These are phyloP conservation scores for Melanaphis sacchari DNA, from an alignment of 1,140 invertebrate species.

Conservation along the genomic window DNA sequence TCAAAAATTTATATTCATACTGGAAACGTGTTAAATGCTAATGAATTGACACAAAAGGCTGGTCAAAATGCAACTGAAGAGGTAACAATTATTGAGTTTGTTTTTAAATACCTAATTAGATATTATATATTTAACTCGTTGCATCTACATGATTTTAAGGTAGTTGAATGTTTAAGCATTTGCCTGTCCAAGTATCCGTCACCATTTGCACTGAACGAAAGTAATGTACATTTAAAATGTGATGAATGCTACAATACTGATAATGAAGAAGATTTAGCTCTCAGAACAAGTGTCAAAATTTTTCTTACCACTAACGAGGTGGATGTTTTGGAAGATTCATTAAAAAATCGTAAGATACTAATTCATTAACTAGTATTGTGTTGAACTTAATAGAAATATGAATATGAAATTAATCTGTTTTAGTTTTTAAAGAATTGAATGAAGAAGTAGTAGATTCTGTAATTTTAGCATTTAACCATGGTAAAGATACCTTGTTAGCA, in stretches of 20 bases:
- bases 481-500: slow-evolving; percentile 64
- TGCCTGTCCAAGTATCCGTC: slow-evolving; percentile 30
- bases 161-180: slow-evolving; percentile 57
- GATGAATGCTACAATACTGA: slow-evolving; percentile 40
- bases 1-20: slow-evolving; percentile 72
- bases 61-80: slow-evolving; percentile 83
- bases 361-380: not conserved
- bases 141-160: slow-evolving; percentile 29
- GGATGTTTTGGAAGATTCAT: slow-evolving; percentile 21
- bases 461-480: slow-evolving; percentile 71
- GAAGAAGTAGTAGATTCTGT: slow-evolving; percentile 77
- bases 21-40: slow-evolving; percentile 84
- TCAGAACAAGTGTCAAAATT: slow-evolving; percentile 38
- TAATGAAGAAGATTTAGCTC: slow-evolving; percentile 39
- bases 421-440: slow-evolving; percentile 77
- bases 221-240: slow-evolving; percentile 43
- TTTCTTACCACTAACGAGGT: slow-evolving; percentile 38
- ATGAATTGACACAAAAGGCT: slow-evolving; percentile 82
- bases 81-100: slow-evolving; percentile 66
- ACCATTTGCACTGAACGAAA: slow-evolving; percentile 20
- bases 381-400: not conserved
- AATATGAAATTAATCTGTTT: slow-evolving; percentile 60
- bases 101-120: not conserved
- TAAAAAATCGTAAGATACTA: slow-evolving; percentile 34
- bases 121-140: not conserved